These are phyloP conservation scores for Agapetus fuscipes DNA, from an alignment of 2,888 invertebrate genomes.

Conservation along the genomic window DNA sequence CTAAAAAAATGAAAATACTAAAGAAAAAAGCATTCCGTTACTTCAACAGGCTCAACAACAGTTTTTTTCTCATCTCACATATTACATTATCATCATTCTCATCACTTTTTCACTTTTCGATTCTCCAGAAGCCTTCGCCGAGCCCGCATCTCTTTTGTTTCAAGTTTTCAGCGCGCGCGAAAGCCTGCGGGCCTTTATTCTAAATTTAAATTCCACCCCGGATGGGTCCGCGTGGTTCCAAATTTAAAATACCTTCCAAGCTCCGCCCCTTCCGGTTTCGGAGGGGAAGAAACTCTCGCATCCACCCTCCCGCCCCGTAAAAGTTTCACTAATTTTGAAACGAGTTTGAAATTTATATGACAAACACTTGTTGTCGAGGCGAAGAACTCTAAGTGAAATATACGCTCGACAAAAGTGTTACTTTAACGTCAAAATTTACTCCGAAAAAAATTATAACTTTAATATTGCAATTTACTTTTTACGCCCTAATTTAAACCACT, in stretches of 20 bases:
- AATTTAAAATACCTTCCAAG: constrained; percentile 17
- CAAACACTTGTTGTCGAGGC: background rate
- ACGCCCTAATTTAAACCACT: too few relatives aligned
- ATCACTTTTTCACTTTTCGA: too few relatives aligned
- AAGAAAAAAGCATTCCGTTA: too few relatives aligned
- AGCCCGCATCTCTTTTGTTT: background rate
- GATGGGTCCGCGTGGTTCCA: constrained; percentile 14
- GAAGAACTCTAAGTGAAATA: background rate
- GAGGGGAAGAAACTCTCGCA: background rate
- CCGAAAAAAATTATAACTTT: too few relatives aligned
- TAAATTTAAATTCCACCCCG: constrained; percentile 16
- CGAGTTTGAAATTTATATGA: background rate
- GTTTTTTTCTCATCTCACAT: too few relatives aligned
- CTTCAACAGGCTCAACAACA: too few relatives aligned
- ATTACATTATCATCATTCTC: too few relatives aligned
- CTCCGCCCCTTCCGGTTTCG: background rate
- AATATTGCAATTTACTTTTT: too few relatives aligned
- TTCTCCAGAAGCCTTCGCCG: too few relatives aligned
- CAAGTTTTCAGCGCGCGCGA: background rate
- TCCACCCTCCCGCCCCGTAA: too few relatives aligned
- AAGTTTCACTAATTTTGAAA: background rate
- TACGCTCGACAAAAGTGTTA: background rate
- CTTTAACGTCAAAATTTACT: background rate
- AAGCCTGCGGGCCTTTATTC: background rate
- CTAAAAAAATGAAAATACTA: too few relatives aligned